Conservation (phyloP, 1,140 invertebrate genomes). For the Calosoma granatense region DNA sequence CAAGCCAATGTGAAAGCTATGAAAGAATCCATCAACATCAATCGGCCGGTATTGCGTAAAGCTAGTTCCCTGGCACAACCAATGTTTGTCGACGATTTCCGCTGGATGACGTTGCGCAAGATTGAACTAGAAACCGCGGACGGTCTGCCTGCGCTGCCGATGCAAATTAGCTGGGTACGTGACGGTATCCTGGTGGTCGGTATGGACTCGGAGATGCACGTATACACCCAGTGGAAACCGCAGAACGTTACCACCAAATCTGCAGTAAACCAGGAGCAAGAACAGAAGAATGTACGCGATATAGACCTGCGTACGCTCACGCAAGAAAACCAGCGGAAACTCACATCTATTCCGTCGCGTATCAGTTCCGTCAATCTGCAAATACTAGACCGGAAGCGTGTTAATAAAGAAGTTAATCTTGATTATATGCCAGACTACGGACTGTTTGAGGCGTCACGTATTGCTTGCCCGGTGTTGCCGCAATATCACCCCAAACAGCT, state of each 20-base stretch:
- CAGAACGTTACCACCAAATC: conserved; percentile 37
- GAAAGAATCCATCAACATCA: conserved; percentile 39
- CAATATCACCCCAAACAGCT: conserved; percentile 99
- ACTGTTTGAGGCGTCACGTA: conserved; percentile 90
- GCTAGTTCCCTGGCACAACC: conserved; percentile 77
- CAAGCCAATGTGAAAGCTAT: conserved; percentile 77
- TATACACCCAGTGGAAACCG: conserved; percentile 96
- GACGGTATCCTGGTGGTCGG: conserved; percentile 96
- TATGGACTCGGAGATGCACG: conserved; percentile 99
- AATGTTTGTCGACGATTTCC: conserved; percentile 74
- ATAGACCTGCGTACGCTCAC: conserved; percentile 65
- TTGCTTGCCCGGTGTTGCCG: conserved; percentile 93
- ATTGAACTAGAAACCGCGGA: conserved; percentile 91
- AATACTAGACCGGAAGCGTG: conserved; percentile 58
- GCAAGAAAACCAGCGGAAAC: conserved; percentile 60
- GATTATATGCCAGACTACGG: conserved; percentile 89
- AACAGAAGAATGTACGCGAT: conserved; percentile 47
- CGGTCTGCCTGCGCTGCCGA: conserved; percentile 88
- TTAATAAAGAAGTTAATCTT: conserved; percentile 46
- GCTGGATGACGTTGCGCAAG: conserved; percentile 92
- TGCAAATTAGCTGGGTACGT: conserved; percentile 97
- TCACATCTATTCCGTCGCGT: conserved; percentile 67
- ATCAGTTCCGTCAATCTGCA: conserved; percentile 75
- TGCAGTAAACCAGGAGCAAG: conserved; percentile 16
- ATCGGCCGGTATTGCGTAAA: conserved; percentile 73